Conservation (phyloP, 2,888 invertebrate genomes). For the Cosmia trapezina region DNA sequence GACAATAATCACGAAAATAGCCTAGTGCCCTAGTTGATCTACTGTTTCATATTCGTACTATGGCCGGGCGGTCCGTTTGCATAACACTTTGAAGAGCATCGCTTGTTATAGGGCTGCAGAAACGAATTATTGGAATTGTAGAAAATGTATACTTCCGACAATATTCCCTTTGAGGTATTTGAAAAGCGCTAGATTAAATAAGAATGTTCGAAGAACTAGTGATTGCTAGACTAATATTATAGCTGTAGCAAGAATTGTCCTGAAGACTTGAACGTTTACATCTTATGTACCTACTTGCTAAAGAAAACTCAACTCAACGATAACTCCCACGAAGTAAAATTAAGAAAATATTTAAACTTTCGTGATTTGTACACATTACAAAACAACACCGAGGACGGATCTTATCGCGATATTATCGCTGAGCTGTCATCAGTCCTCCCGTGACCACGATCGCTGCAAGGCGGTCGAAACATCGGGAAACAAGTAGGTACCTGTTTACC, state of each 20-base stretch:
- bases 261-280: background rate
- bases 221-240: background rate
- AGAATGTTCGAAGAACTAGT: background rate
- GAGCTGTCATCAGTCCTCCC: too few relatives aligned
- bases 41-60: background rate
- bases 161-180: background rate
- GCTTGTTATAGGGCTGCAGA: background rate
- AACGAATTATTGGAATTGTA: slow-evolving; percentile 5
- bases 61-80: slow-evolving; percentile 26
- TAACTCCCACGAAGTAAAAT: background rate
- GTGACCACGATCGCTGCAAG: too few relatives aligned
- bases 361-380: too few relatives aligned
- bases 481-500: too few relatives aligned
- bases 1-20: background rate
- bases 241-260: background rate
- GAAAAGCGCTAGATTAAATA: background rate
- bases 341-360: background rate
- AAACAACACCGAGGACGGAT: too few relatives aligned
- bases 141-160: background rate
- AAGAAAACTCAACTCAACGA: background rate
- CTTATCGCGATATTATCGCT: too few relatives aligned
- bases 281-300: background rate
- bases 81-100: slow-evolving; percentile 24
- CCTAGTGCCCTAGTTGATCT: background rate
- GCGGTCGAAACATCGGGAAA: too few relatives aligned